Conservation (phyloP, 2,113 vertebrate genomes). For the Apistogramma diplotaenia region DNA sequence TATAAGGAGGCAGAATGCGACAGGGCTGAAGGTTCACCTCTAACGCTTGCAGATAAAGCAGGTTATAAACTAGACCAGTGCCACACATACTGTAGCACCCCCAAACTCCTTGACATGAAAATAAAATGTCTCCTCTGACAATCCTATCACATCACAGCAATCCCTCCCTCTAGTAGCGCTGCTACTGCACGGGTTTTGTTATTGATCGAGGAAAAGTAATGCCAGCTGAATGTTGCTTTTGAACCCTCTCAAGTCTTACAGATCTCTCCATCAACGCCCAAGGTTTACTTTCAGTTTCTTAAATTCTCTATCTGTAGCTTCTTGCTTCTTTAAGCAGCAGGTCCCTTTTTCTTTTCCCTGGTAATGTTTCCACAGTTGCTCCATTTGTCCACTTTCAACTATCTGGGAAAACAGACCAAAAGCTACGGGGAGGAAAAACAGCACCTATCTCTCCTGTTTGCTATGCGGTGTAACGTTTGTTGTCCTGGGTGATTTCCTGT, state of each 20-base stretch:
- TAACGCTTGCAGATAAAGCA: neutral
- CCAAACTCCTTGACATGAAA: neutral
- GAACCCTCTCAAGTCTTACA: neutral
- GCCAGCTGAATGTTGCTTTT: neutral
- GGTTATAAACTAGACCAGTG: neutral
- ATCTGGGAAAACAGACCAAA: neutral
- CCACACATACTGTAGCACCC: neutral
- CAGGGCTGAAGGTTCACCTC: neutral
- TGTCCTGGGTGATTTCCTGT: neutral
- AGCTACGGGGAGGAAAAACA: neutral
- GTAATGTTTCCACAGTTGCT: neutral
- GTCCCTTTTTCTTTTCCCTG: neutral
- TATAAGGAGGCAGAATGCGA: neutral
- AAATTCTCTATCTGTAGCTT: neutral
- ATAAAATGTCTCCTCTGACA: neutral
- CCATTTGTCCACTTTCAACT: neutral
- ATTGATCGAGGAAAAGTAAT: neutral
- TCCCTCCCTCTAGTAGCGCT: neutral
- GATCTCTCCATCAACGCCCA: neutral
- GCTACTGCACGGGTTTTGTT: neutral
- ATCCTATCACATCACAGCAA: neutral
- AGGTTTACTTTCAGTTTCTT: neutral
- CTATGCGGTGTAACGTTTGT: neutral
- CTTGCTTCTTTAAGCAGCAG: neutral
- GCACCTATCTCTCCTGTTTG: neutral